Evolutionary conservation across 1,140 invertebrate species (phyloP).

Genomic region (Drosophila athabasca): DNA sequence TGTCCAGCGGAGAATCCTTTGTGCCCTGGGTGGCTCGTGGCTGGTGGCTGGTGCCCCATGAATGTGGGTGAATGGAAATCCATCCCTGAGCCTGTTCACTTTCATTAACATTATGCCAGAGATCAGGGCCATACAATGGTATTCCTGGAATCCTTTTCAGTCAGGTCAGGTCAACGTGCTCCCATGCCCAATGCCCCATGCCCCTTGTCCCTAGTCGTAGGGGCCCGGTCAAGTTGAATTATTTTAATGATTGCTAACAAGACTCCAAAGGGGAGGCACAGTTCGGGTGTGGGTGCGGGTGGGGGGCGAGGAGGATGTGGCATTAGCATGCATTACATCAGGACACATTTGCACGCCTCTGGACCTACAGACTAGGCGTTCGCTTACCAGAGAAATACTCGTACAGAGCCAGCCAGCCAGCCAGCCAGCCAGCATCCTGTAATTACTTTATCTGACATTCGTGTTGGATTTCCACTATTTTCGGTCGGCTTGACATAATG

Average conservation of each 20-base stretch:
- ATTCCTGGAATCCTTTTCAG: constrained; percentile 39
- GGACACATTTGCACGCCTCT: constrained; percentile 33
- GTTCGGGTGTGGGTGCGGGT: neutral
- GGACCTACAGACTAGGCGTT: constrained; percentile 9
- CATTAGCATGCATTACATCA: constrained; percentile 71
- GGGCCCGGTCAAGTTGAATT: constrained; percentile 54
- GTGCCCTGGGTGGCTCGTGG: neutral
- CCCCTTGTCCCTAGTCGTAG: constrained; percentile 5
- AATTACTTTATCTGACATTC: constrained; percentile 68
- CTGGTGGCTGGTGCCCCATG: too few species aligned
- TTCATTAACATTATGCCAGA: constrained; percentile 39
- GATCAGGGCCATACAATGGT: constrained; percentile 17
- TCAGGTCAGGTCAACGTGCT: constrained; percentile 4
- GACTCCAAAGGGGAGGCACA: constrained; percentile 5
- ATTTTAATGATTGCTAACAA: constrained; percentile 58
- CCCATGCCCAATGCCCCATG: neutral
- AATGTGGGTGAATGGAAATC: neutral
- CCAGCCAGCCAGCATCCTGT: constrained; percentile 44
- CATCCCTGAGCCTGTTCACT: constrained; percentile 9
- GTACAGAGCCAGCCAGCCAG: neutral
- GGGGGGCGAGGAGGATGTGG: constrained; percentile 14
- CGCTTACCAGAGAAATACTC: constrained; percentile 9
- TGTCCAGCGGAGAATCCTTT: constrained; percentile 38
- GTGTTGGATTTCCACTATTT: constrained; percentile 71
- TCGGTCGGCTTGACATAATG: constrained; percentile 49